Conservation (phyloP, 2,888 invertebrate genomes). For the Gerris lacustris region DNA sequence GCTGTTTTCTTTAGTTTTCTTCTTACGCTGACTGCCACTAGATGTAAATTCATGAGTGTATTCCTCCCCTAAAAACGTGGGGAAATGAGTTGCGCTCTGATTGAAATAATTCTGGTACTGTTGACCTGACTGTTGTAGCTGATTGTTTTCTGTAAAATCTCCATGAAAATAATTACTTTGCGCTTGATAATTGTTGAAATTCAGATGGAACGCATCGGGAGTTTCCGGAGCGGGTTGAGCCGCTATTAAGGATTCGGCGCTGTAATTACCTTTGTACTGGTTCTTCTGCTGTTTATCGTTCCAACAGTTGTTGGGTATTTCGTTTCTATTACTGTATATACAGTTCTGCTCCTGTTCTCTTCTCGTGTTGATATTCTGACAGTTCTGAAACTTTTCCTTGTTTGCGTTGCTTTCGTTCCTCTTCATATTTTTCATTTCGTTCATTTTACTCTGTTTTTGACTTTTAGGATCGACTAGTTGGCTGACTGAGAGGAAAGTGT, state of each 20-base stretch:
- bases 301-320: conserved; percentile 12
- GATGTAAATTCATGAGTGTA: background rate
- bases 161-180: conserved; percentile 21
- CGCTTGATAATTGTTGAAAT: conserved; percentile 19
- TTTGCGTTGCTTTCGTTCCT: conserved; percentile 17
- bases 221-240: conserved; percentile 5
- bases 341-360: conserved; percentile 4
- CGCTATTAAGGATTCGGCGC: conserved; percentile 31
- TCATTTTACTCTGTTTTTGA: conserved; percentile 26
- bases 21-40: background rate
- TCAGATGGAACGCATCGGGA: conserved; percentile 9
- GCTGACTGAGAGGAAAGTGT: conserved; percentile 48
- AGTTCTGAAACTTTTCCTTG: conserved; percentile 14
- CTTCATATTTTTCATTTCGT: conserved; percentile 8
- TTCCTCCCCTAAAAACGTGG: background rate
- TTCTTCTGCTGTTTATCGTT: conserved; percentile 14
- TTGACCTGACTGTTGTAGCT: conserved; percentile 5
- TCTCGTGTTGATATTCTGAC: background rate
- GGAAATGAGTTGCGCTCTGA: background rate
- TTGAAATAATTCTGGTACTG: conserved; percentile 12
- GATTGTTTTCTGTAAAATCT: conserved; percentile 9
- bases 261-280: conserved; percentile 39
- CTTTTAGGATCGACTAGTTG: conserved; percentile 43
- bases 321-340: conserved; percentile 18
- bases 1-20: background rate